Conservation (phyloP, 2,113 vertebrate species). For the Dromiciops gliroides region DNA sequence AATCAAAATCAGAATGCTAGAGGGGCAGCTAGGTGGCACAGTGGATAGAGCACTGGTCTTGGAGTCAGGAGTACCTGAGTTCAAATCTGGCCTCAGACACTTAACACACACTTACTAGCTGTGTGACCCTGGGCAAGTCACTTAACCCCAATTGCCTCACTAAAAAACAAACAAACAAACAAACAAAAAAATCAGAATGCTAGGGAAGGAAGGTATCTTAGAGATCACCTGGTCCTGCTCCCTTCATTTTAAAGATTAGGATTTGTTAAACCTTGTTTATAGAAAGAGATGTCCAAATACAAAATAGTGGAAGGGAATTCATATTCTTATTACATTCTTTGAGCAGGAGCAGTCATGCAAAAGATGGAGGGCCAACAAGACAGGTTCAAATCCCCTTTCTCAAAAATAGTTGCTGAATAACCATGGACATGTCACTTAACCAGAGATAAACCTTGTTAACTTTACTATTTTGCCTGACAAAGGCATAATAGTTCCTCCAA, state of each 20-base stretch:
- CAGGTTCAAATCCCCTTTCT: background rate
- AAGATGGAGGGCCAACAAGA: background rate
- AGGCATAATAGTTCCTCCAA: background rate
- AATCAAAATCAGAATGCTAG: background rate
- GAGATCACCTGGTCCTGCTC: background rate
- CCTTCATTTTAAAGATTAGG: background rate
- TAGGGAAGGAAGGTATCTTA: background rate
- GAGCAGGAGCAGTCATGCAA: background rate
- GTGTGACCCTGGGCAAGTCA: too few species aligned
- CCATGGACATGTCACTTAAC: background rate
- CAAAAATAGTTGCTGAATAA: background rate
- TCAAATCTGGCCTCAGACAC: too few species aligned
- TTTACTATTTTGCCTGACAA: background rate
- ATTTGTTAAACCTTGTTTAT: background rate
- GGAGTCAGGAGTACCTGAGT: too few species aligned
- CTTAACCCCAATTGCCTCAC: too few species aligned
- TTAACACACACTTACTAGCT: too few species aligned
- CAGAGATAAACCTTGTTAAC: background rate
- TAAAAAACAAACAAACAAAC: slow-evolving; percentile 4
- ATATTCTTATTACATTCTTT: background rate
- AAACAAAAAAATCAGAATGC: background rate
- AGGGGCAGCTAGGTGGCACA: too few species aligned
- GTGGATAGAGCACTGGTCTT: too few species aligned
- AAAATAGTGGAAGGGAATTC: background rate
- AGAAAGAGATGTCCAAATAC: background rate